Percentiles rank a stretch among this genome's conserved stretches.
Evolutionary conservation across 2,888 invertebrate species (phyloP).

Genomic region (Hylaea fasciaria): DNA sequence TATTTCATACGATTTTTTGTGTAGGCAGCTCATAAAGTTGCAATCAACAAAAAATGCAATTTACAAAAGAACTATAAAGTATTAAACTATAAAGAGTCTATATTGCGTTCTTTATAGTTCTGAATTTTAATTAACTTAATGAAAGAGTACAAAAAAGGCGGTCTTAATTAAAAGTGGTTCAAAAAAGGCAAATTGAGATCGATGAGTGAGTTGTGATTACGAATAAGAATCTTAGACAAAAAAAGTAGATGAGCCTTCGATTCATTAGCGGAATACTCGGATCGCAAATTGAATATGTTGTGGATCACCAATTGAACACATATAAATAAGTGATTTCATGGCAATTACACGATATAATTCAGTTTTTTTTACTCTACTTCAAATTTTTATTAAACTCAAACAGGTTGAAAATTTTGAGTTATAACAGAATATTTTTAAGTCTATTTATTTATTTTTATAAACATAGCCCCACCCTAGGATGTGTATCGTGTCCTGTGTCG

Average conservation of each 20-base stretch:
- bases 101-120: conserved; percentile 13
- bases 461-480: too few relatives aligned
- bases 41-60: conserved; percentile 24
- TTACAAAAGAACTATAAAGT: conserved; percentile 15
- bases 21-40: conserved; percentile 28
- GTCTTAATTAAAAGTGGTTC: conserved; percentile 31
- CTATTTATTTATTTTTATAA: too few relatives aligned
- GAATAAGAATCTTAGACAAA: conserved; percentile 22
- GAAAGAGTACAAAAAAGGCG: conserved; percentile 18
- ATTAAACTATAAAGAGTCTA: conserved; percentile 12
- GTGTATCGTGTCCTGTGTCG: too few relatives aligned
- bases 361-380: too few relatives aligned
- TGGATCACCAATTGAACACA: too few relatives aligned
- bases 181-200: conserved; percentile 23
- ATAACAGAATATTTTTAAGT: too few relatives aligned
- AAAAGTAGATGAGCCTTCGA: conserved; percentile 19
- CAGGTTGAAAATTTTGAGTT: too few relatives aligned
- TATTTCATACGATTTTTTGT: conserved; percentile 20
- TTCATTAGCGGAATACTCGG: conserved; percentile 19
- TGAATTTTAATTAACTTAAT: conserved; percentile 26
- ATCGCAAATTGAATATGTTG: conserved; percentile 10
- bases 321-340: background rate
- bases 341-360: too few relatives aligned
- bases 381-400: too few relatives aligned
- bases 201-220: conserved; percentile 14